Evolutionary conservation across 2,113 vertebrate genomes (phyloP).

Genomic region (Noturus placidus): DNA sequence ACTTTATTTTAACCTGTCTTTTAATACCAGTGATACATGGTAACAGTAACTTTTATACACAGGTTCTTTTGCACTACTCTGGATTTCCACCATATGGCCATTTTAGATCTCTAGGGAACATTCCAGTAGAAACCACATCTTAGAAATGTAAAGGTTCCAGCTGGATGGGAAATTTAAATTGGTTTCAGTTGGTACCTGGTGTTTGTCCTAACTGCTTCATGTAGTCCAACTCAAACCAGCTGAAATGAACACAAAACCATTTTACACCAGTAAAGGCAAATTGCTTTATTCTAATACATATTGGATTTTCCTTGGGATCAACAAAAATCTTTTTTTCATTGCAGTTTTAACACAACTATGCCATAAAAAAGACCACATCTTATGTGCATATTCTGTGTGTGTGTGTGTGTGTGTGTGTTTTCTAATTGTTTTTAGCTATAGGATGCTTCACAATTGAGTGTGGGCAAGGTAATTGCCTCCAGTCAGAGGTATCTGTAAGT

Average conservation of each 20-base stretch:
- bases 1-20: neutral
- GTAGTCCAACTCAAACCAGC: neutral
- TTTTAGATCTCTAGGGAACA: conserved; percentile 9
- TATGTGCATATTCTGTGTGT: neutral
- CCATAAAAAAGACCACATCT: neutral
- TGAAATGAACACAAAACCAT: neutral
- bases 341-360: neutral
- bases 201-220: conserved; percentile 11
- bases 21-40: neutral
- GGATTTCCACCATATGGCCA: conserved; percentile 12
- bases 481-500: neutral
- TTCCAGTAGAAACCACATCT: conserved; percentile 26
- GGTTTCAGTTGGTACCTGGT: conserved; percentile 23
- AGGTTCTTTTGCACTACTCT: neutral
- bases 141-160: conserved; percentile 27
- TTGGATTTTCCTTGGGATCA: neutral
- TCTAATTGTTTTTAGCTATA: neutral
- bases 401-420: neutral
- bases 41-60: neutral
- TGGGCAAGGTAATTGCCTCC: neutral
- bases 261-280: neutral
- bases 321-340: neutral
- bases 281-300: neutral
- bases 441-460: neutral
- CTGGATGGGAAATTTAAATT: conserved; percentile 34